A percentile compares a stretch with the other conserved stretches of the same genome.
Conservation (phyloP, 2,888 invertebrate species). For the Drosophila rubida region DNA sequence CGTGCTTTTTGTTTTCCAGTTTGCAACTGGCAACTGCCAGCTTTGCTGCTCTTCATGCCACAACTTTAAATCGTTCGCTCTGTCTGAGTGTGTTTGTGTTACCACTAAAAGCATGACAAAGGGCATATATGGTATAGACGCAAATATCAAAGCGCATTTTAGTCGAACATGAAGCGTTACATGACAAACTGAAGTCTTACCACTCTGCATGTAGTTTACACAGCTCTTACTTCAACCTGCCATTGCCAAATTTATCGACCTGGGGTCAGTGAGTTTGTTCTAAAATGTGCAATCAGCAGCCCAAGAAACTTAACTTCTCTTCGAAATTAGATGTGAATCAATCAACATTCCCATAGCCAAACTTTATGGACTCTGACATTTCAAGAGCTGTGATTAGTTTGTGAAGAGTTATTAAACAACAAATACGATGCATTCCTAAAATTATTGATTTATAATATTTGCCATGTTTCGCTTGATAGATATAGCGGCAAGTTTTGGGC, state of each 20-base stretch:
- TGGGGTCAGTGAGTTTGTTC: neutral
- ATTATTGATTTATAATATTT: too few relatives aligned
- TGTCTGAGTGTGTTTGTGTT: constrained; percentile 12
- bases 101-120: constrained; percentile 9
- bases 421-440: too few relatives aligned
- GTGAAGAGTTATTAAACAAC: too few relatives aligned
- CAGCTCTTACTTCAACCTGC: neutral
- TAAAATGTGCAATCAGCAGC: neutral
- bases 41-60: constrained; percentile 60
- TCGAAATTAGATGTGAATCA: too few relatives aligned
- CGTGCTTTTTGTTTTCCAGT: constrained; percentile 74
- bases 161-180: constrained; percentile 6
- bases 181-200: neutral
- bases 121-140: constrained; percentile 7
- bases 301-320: neutral
- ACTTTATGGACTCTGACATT: too few relatives aligned
- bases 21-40: constrained; percentile 41
- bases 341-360: too few relatives aligned
- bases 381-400: too few relatives aligned
- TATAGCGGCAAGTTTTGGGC: too few relatives aligned
- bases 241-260: neutral
- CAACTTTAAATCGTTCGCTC: constrained; percentile 68
- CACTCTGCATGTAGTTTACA: neutral
- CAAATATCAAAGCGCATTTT: constrained; percentile 3
- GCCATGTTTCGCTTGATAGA: too few relatives aligned